Conservation (phyloP, 2,888 invertebrate genomes). For the Drosophila macrospina region DNA sequence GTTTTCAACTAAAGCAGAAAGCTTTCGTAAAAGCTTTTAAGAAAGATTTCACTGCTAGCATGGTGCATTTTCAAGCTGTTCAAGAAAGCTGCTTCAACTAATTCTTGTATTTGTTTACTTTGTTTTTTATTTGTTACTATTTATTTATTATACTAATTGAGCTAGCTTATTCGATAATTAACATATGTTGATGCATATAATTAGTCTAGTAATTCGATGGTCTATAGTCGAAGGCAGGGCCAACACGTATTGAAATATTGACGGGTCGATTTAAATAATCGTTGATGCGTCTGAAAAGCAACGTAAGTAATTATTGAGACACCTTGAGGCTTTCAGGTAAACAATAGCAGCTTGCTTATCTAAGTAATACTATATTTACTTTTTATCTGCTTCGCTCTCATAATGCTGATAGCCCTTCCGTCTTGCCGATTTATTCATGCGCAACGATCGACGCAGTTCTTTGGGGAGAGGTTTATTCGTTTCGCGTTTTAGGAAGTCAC, state of each 20-base stretch:
- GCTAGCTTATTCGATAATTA: slow-evolving; percentile 1
- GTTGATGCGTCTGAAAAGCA: slow-evolving; percentile 43
- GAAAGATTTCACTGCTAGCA: neutral
- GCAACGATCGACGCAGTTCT: slow-evolving; percentile 77
- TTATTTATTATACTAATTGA: neutral
- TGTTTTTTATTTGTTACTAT: neutral
- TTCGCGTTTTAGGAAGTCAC: slow-evolving; percentile 63
- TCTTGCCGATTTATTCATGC: slow-evolving; percentile 78
- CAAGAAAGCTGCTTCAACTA: neutral
- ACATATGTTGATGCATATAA: neutral
- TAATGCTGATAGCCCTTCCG: slow-evolving; percentile 77
- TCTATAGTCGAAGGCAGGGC: slow-evolving; percentile 64
- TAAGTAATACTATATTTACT: slow-evolving; percentile 54
- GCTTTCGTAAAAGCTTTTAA: slow-evolving; percentile 13
- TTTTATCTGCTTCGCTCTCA: slow-evolving; percentile 79
- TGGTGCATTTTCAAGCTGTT: too few relatives aligned
- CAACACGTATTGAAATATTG: slow-evolving; percentile 65
- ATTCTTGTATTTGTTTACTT: neutral
- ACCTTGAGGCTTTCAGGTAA: slow-evolving; percentile 21
- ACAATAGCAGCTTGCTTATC: slow-evolving; percentile 59
- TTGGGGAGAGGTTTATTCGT: slow-evolving; percentile 78
- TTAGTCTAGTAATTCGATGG: slow-evolving; percentile 48
- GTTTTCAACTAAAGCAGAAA: neutral
- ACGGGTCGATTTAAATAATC: slow-evolving; percentile 58
- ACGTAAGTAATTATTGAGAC: slow-evolving; percentile 4